Conservation (phyloP, 1,140 invertebrate genomes). For the Drosophila seguyi region DNA sequence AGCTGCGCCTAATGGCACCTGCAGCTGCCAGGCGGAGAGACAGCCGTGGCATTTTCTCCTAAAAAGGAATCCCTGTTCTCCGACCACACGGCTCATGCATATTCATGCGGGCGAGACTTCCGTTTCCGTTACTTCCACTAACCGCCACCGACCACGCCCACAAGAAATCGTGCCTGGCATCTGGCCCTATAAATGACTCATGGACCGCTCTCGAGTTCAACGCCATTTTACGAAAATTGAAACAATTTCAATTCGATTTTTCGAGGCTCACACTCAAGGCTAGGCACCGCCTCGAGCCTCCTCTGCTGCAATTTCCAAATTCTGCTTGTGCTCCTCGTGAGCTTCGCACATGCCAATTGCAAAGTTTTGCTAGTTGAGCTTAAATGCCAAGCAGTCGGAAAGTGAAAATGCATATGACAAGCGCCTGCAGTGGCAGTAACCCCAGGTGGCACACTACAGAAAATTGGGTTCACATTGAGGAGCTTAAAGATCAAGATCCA, state of each 20-base stretch:
- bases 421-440: slow-evolving; percentile 32
- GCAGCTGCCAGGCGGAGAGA: slow-evolving; percentile 22
- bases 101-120: slow-evolving; percentile 63
- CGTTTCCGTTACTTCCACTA: slow-evolving; percentile 43
- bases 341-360: slow-evolving; percentile 44
- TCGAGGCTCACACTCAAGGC: slow-evolving; percentile 14
- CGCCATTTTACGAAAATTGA: slow-evolving; percentile 74
- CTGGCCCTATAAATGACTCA: slow-evolving; percentile 60
- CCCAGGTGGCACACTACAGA: neutral
- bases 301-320: slow-evolving; percentile 1
- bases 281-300: neutral
- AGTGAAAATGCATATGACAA: slow-evolving; percentile 77
- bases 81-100: slow-evolving; percentile 62
- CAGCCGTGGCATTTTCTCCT: slow-evolving; percentile 44
- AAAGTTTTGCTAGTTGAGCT: slow-evolving; percentile 50
- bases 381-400: slow-evolving; percentile 45
- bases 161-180: slow-evolving; percentile 19
- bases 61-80: slow-evolving; percentile 50
- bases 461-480: neutral
- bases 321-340: slow-evolving; percentile 2
- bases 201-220: slow-evolving; percentile 55
- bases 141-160: slow-evolving; percentile 16
- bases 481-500: neutral
- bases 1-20: slow-evolving; percentile 62
- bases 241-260: slow-evolving; percentile 78